These are phyloP conservation scores for Chascanopsetta lugubris DNA, from an alignment of 2,113 vertebrate species.

Conservation along the genomic window DNA sequence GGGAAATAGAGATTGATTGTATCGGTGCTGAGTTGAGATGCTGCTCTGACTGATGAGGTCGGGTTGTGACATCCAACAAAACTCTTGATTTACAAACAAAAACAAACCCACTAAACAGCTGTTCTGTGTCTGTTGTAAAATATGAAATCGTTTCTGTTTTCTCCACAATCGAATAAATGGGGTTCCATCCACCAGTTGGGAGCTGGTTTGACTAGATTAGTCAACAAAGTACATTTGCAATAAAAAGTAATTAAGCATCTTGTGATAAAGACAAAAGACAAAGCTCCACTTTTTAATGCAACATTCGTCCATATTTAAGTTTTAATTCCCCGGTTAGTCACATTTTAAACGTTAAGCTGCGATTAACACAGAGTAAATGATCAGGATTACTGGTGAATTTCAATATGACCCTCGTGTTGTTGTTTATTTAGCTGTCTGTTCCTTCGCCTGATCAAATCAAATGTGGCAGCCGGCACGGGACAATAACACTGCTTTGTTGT, in stretches of 20 bases:
- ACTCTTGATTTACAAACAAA: background rate
- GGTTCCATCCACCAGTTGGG: slow-evolving; percentile 38
- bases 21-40: background rate
- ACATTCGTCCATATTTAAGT: slow-evolving; percentile 56
- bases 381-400: background rate
- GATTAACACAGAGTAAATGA: background rate
- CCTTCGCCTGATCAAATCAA: slow-evolving; percentile 22
- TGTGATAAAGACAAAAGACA: slow-evolving; percentile 66
- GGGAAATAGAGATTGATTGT: background rate
- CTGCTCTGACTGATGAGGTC: background rate
- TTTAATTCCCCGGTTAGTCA: slow-evolving; percentile 58
- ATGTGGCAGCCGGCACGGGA: slow-evolving; percentile 30
- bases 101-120: slow-evolving; percentile 1
- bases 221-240: slow-evolving; percentile 58
- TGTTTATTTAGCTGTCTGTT: background rate
- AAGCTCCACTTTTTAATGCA: slow-evolving; percentile 47
- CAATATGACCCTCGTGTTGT: background rate
- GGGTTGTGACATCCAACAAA: background rate
- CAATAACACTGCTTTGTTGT: slow-evolving; percentile 1
- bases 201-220: slow-evolving; percentile 52
- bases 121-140: slow-evolving; percentile 13
- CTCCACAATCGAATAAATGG: slow-evolving; percentile 33
- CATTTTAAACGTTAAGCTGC: slow-evolving; percentile 1
- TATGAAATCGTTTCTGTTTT: slow-evolving; percentile 28
- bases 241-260: slow-evolving; percentile 70